A percentile compares a stretch with the other conserved stretches of the same genome.
These are phyloP conservation scores for Calliopum simillimum DNA, from an alignment of 2,888 invertebrate genomes.

Conservation along the genomic window DNA sequence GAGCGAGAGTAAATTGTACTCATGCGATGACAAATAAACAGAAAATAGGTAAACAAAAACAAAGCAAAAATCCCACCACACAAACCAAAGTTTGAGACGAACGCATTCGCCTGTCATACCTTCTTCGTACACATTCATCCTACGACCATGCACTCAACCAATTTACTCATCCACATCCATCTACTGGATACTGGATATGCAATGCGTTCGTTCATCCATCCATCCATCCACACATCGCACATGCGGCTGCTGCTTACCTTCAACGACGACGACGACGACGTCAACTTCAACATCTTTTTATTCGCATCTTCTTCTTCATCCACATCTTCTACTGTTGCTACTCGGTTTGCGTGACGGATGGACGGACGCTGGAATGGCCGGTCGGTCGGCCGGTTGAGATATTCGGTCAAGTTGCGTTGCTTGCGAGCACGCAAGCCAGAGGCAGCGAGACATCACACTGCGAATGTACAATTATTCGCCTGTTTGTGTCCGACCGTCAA, in stretches of 20 bases:
- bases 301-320: constrained; percentile 26
- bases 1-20: neutral
- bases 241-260: constrained; percentile 4
- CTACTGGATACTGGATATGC: too few species aligned
- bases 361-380: constrained; percentile 14
- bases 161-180: too few species aligned
- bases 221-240: constrained; percentile 6
- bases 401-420: constrained; percentile 8
- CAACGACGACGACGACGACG: too few species aligned
- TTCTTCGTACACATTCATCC: constrained; percentile 1
- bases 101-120: constrained; percentile 2
- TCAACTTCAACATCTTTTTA: constrained; percentile 7
- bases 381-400: constrained; percentile 4
- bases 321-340: too few species aligned
- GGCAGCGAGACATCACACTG: constrained; percentile 7
- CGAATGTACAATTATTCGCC: too few species aligned
- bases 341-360: too few species aligned
- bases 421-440: constrained; percentile 8
- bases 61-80: neutral
- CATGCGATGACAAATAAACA: neutral
- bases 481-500: constrained; percentile 9
- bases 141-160: too few species aligned
- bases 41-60: too few species aligned
- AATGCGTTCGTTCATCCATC: constrained; percentile 6
- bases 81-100: neutral